Evolutionary conservation across 2,797 vertebrate species (phyloP), one percentile per base, ranked within the genome.

Genomic region (Danio tinwini): DNA sequence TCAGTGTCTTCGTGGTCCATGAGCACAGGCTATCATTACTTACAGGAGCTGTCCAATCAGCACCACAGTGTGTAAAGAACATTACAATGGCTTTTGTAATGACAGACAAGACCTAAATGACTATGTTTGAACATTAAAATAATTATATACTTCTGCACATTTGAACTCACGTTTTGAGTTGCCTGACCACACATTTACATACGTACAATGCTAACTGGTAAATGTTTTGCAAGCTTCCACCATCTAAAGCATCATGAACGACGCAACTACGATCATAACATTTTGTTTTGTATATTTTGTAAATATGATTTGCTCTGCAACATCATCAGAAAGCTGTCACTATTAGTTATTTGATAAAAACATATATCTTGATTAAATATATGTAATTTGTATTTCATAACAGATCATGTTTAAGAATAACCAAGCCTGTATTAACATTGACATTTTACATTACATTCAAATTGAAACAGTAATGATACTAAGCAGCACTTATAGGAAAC

Each of bases 21-120:
- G 12, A 47, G 40, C 19, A 39, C 47, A 19, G 21, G 9, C 14
- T 37, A 64, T 86, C 84, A 86, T 88, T 86, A 81, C 82, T 88
- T 78, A 86, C 82, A 87, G 92, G 90, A 87, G 91, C 93, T 93
- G 91, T 93, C 92, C 88, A 73, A 88, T 91, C 93, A 93, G 92
- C 16, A 75, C 58, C 73, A 50, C 29, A 42, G 0, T 19, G 13
- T 4, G 9, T 42, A 50, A 52, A 11, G 3, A 8, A n/a, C 16
- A 17, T 6, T 39, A 52, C 1, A 45, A 5, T 5, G 12, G 12
- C 29, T 13, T 19, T 70, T 53, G 29, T 70, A 0, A 7, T 19
- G n/a, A 59, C 17, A 59, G 16, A 19, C 7, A n/a, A 70, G 6
- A 14, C 29, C 17, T 50, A 12, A 13, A 37, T 9, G 11, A 45